Percentiles rank a stretch among this genome's conserved stretches.
phyloP scores from a whole-genome alignment of 2,797 vertebrate genomes.

The Agapornis canus region DNA sequence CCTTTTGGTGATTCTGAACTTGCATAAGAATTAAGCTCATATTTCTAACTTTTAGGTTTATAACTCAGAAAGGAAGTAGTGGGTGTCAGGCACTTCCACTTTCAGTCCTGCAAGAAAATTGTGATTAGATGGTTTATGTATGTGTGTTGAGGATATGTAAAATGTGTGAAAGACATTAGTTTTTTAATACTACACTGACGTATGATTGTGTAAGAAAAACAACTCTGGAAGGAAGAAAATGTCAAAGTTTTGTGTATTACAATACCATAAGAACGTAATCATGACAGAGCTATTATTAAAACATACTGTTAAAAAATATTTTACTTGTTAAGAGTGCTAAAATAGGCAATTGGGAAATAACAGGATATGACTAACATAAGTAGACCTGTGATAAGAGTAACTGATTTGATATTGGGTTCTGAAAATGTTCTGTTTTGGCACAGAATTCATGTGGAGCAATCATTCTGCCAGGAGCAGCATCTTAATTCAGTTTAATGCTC shows the following conservation, averaged over 20 bases:
- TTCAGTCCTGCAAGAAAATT: not conserved
- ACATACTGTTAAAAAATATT: not conserved
- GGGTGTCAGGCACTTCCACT: not conserved
- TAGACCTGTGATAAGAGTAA: not conserved
- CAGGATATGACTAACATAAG: not conserved
- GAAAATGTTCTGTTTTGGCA: not conserved
- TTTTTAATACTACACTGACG: not conserved
- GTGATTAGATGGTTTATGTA: not conserved
- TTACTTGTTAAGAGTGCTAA: not conserved
- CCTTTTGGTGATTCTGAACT: not conserved
- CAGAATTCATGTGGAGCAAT: not conserved
- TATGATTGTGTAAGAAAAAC: not conserved
- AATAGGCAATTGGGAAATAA: not conserved
- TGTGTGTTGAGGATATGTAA: not conserved
- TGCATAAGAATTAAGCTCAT: not conserved
- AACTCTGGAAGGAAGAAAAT: not conserved
- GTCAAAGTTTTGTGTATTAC: not conserved
- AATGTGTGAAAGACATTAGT: not conserved
- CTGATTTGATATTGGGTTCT: not conserved
- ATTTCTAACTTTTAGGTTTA: not conserved
- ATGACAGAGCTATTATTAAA: not conserved
- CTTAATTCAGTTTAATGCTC: not conserved
- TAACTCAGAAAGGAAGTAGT: not conserved
- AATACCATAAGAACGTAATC: not conserved
- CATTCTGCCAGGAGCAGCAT: not conserved